These are phyloP conservation scores for Aurelia sp. DNA, from an alignment of 30 jellyfish, hydroid and myxozoan genomes.

Conservation along the genomic window DNA sequence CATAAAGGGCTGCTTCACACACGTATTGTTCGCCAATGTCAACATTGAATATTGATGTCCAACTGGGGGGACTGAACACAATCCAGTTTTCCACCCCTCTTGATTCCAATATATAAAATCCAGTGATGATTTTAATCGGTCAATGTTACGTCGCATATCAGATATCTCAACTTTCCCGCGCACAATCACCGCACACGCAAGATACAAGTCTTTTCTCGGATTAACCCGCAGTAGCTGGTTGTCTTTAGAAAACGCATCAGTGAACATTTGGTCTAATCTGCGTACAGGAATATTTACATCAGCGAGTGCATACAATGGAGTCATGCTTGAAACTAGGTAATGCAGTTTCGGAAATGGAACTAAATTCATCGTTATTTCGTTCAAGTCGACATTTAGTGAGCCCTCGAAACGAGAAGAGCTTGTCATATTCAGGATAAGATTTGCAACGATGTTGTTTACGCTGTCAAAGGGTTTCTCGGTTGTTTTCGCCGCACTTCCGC, in stretches of 20 bases:
- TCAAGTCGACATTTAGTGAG: constrained; percentile 87
- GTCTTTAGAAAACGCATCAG: constrained; percentile 93
- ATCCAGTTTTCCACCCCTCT: constrained; percentile 98
- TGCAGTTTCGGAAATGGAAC: constrained; percentile 97
- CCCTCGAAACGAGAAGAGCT: constrained; percentile 97
- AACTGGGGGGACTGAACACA: constrained; percentile 93
- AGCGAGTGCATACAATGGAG: constrained; percentile 86
- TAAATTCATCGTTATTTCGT: constrained; percentile 88
- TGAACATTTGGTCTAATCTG: constrained; percentile 88
- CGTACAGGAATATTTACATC: constrained; percentile 76
- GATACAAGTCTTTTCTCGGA: constrained; percentile 86
- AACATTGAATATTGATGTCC: constrained; percentile 77
- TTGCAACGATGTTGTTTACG: constrained; percentile 90
- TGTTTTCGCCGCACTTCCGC: constrained; percentile 27
- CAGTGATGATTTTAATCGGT: constrained; percentile 75
- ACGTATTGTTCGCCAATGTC: constrained; percentile 86
- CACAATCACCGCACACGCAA: constrained; percentile 89
- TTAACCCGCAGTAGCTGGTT: constrained; percentile 81
- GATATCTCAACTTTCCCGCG: constrained; percentile 96
- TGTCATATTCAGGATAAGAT: constrained; percentile 78
- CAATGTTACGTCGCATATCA: constrained; percentile 89
- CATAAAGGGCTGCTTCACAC: constrained; percentile 71
- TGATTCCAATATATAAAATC: constrained; percentile 89
- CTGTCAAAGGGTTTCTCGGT: constrained; percentile 83
- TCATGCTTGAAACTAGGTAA: constrained; percentile 90